Conservation (phyloP, 1,140 invertebrate genomes). For the Trinorchestia longiramus region DNA sequence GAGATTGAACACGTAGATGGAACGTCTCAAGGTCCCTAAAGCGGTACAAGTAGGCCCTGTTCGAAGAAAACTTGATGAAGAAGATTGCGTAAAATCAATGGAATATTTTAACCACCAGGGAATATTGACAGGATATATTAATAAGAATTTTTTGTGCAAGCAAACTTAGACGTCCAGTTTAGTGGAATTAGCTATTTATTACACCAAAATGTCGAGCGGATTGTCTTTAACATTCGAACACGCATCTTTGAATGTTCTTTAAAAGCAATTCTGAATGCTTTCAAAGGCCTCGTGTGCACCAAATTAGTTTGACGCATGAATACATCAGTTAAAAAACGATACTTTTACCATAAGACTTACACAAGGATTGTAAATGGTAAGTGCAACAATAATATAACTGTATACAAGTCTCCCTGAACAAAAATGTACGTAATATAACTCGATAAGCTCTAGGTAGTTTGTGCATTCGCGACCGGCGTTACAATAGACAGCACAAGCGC, state of each 20-base stretch:
- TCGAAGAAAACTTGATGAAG: neutral
- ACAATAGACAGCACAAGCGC: neutral
- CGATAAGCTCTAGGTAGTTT: neutral
- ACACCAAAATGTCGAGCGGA: neutral
- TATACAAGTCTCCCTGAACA: neutral
- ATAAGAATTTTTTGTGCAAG: neutral
- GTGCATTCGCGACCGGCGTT: neutral
- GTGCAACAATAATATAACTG: neutral
- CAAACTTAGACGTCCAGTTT: neutral
- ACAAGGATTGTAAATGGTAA: too few relatives aligned
- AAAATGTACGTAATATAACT: neutral
- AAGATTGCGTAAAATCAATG: neutral
- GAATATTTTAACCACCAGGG: neutral
- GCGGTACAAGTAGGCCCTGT: neutral
- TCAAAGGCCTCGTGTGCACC: too few relatives aligned
- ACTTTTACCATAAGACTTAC: neutral
- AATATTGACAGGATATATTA: neutral
- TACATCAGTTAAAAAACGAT: neutral
- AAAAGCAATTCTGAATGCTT: too few relatives aligned
- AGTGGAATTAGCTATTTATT: neutral
- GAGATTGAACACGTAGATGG: slow-evolving; percentile 50
- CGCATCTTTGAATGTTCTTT: too few relatives aligned
- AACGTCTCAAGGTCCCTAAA: neutral
- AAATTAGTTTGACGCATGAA: neutral
- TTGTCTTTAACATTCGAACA: neutral